Evolutionary conservation across 2,888 invertebrate genomes (phyloP).

Genomic region (Drosophila putrida): DNA sequence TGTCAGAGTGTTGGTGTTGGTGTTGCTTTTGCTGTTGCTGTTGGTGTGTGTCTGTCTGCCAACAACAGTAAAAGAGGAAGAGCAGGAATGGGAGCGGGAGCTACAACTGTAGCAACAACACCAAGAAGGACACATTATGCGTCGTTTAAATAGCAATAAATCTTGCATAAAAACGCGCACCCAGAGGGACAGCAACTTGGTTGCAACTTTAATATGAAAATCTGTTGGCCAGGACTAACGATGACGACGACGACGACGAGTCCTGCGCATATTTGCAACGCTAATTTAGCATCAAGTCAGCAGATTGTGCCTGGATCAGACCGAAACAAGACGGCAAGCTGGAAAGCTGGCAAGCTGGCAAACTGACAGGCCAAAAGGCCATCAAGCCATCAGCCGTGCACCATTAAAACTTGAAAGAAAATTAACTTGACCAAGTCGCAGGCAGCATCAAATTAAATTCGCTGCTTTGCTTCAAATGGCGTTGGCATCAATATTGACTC

Average conservation of each 20-base stretch:
- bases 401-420: slow-evolving; percentile 62
- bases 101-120: slow-evolving; percentile 46
- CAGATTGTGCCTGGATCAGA: slow-evolving; percentile 44
- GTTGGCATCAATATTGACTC: slow-evolving; percentile 69
- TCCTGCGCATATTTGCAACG: slow-evolving; percentile 82
- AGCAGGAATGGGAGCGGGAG: slow-evolving; percentile 39
- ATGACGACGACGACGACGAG: slow-evolving; percentile 33
- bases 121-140: slow-evolving; percentile 73
- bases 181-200: slow-evolving; percentile 48
- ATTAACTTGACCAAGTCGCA: slow-evolving; percentile 58
- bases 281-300: slow-evolving; percentile 82
- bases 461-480: slow-evolving; percentile 27
- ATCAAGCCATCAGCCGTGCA: slow-evolving; percentile 57
- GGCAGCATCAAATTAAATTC: slow-evolving; percentile 60
- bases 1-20: slow-evolving; percentile 46
- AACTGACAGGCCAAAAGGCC: slow-evolving; percentile 34
- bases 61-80: slow-evolving; percentile 38
- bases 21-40: slow-evolving; percentile 17
- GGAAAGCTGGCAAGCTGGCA: slow-evolving; percentile 9
- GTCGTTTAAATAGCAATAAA: slow-evolving; percentile 83
- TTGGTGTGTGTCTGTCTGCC: slow-evolving; percentile 41
- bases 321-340: slow-evolving; percentile 27
- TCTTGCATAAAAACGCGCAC: slow-evolving; percentile 80
- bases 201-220: slow-evolving; percentile 78
- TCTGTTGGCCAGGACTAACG: slow-evolving; percentile 66